Base-by-base conservation (phyloP, 2,797 vertebrate genomes). In the Buceros bicornis region DNA sequence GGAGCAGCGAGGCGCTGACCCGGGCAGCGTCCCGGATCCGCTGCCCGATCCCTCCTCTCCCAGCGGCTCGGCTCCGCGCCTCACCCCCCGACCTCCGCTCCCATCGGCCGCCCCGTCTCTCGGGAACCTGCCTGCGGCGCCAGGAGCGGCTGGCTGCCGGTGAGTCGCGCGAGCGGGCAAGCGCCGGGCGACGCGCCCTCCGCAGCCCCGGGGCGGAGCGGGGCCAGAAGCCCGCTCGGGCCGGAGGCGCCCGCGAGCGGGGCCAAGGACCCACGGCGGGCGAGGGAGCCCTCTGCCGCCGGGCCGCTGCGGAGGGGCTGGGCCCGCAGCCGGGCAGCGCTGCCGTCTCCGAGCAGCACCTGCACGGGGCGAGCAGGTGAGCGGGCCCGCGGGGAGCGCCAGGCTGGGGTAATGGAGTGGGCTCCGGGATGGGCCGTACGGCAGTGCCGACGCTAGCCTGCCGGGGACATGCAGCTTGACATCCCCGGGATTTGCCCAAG, bases 401-500 rank as follows among this genome's bases (percentile, higher is more conserved):
- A 24, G 40, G 15, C 69, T 20, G 20, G 21, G 43, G 31, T 31
- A 29, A 28, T 28, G n/a, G 21, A 18, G 26, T 16, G 37, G 40
- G 28, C 61, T 43, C 29, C 20, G 42, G 29, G 62, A 20, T 42
- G 20, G 29, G 43, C 65, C 45, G 42, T 17, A 4, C 16, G 6
- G 47, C 31, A 5, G 8, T 4, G 35, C 51, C 11, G 76, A 28
- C 25, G 60, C 58, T 60, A 1, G 4, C 10, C 57, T 4, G 35
- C 31, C 45, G 20, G 58, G 22, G 16, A 18, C 24, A 1, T 2
- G 31, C 21, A 14, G 43, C 43, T 37, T 45, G 19, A 10, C 54
- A 17, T 6, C 45, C 54, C 57, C 51, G n/a, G 19, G 40, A 3
- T 10, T 1, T 8, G 58, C 15, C 70, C 86, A 0, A 1, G 47